Base-by-base conservation (phyloP, 2,797 vertebrate species). In the Eupleurogrammus muticus region DNA sequence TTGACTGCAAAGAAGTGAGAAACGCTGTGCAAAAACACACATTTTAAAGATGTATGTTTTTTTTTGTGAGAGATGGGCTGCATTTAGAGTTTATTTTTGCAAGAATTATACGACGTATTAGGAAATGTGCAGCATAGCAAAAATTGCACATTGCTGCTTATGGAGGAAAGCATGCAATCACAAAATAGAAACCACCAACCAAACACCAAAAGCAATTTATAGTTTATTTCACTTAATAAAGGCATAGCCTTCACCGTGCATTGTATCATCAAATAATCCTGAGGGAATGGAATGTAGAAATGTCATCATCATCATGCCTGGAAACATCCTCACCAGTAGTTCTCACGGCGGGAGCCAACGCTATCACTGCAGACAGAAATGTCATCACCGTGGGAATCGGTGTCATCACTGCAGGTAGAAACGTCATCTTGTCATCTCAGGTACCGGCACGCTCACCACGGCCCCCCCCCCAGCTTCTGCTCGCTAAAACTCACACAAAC, bases 331-430 rank as follows among this genome's bases (percentile, higher is more conserved):
- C 75, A 9, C 69, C 1, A 77, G 6, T 11, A 38, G 71, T 73
- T 70, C 52, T 73, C 68, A 12, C 67, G 65, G 48, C 58, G 34
- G 72, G 80, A 20, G 19, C 28, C 61, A 68, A 75, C 56, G 72
- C 78, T 40, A 73, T 55, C 68, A 57, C 72, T 20, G 28, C 76
- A 59, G 85, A 78, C 34, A 75, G 70, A 82, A 84, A 87, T 70
- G 81, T 77, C 75, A 72, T 68, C 70, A 66, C 86, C 4, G 8
- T 51, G 24, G 78, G 68, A 59, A 53, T 72, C 76, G 65, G 50
- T 87, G 86, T 83, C 81, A 77, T 82, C 86, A 60, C 83, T 53
- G 49, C 70, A 69, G 81, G 62, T 51, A 68, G 62, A 72, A 49
- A 64, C 7, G 16, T 79, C 83, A 71, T 78, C 16, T 34, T 20